phyloP scores from a whole-genome alignment of 53 echinoderm and acorn worm genomes.

The Apostichopus leukothele region DNA sequence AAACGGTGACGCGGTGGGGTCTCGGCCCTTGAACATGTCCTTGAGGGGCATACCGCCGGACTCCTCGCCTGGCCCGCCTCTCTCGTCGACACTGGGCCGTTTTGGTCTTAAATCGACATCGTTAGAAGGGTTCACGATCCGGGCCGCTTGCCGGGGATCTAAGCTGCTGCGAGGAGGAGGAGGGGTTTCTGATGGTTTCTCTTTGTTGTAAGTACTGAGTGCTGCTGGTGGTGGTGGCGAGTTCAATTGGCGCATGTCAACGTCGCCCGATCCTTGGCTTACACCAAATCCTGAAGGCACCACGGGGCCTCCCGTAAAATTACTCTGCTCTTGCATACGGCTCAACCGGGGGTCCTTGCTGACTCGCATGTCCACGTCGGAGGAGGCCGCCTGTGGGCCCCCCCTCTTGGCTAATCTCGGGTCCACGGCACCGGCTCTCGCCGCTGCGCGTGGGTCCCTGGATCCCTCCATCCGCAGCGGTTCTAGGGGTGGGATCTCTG shows the following conservation, averaged over 20 bases:
- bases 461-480: conserved; percentile 16
- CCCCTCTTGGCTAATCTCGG: conserved; percentile 4
- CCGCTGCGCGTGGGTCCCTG: conserved; percentile 15
- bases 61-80: conserved; percentile 50
- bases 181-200: conserved; percentile 6
- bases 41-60: conserved; percentile 74
- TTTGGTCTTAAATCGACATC: conserved; percentile 45
- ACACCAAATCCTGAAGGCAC: background rate
- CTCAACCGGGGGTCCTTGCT: conserved; percentile 62
- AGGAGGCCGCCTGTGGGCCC: background rate
- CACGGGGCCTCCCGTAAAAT: conserved; percentile 21
- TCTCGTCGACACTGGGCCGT: conserved; percentile 26
- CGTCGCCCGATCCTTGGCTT: conserved; percentile 27
- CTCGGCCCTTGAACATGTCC: conserved; percentile 94
- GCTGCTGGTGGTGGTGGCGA: background rate
- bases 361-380: conserved; percentile 23
- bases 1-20: conserved; percentile 96
- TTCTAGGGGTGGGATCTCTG: conserved; percentile 32
- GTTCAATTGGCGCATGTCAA: conserved; percentile 56
- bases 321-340: conserved; percentile 37
- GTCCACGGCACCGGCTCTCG: background rate
- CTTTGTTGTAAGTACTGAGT: conserved; percentile 39
- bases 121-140: conserved; percentile 25
- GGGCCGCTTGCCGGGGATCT: conserved; percentile 52
- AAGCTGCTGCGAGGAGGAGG: background rate